Evolutionary conservation across 2,113 vertebrate genomes (phyloP).

Genomic region (Pagrus major): DNA sequence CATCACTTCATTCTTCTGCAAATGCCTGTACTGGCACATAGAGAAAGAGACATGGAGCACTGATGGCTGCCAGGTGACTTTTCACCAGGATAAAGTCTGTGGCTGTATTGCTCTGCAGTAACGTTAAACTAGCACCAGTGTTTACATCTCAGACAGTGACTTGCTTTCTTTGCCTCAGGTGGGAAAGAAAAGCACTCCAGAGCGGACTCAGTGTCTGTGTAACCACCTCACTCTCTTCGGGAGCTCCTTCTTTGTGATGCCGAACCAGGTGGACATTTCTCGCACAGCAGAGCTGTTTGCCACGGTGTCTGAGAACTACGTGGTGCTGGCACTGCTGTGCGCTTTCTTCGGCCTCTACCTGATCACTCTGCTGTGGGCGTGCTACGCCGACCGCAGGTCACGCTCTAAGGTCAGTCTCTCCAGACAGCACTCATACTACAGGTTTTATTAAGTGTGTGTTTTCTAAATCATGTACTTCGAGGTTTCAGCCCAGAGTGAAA

Average conservation of each 20-base stretch:
- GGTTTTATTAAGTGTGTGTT: background rate
- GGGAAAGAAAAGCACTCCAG: constrained; percentile 74
- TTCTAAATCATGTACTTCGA: background rate
- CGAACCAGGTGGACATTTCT: constrained; percentile 84
- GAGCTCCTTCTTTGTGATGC: constrained; percentile 87
- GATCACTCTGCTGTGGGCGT: constrained; percentile 83
- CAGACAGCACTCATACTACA: background rate
- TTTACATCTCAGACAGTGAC: background rate
- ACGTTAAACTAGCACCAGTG: background rate
- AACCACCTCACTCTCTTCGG: constrained; percentile 88
- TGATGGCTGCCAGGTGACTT: constrained; percentile 80
- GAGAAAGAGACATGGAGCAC: constrained; percentile 62
- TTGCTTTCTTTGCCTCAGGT: constrained; percentile 77
- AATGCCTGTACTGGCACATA: constrained; percentile 83
- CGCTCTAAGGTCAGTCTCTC: constrained; percentile 79
- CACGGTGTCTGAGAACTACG: constrained; percentile 83
- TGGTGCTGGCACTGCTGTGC: constrained; percentile 84
- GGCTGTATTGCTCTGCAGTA: background rate
- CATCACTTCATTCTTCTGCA: constrained; percentile 66
- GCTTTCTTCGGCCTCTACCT: constrained; percentile 85
- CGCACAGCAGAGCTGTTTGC: constrained; percentile 81
- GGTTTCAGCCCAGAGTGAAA: background rate
- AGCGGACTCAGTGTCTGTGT: constrained; percentile 86
- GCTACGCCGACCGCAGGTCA: constrained; percentile 84
- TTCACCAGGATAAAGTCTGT: background rate